These are phyloP conservation scores for Andrena hattorfiana DNA, from an alignment of 2,888 invertebrate genomes.

Conservation along the genomic window DNA sequence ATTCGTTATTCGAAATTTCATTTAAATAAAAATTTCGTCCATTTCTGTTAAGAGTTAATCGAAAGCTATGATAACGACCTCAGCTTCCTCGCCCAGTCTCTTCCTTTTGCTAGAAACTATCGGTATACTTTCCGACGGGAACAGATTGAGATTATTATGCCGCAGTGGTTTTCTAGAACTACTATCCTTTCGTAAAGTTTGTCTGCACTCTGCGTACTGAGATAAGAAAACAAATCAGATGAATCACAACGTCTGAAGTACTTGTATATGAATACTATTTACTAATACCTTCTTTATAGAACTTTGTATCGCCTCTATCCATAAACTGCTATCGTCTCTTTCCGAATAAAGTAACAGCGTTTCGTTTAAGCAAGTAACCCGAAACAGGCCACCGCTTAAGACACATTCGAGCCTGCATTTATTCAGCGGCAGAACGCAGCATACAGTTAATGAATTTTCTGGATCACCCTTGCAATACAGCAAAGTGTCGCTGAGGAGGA, in stretches of 20 bases:
- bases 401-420: slow-evolving; percentile 89
- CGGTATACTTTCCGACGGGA: slow-evolving; percentile 79
- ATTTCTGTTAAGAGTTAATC: background rate
- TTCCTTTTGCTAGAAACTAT: slow-evolving; percentile 72
- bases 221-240: slow-evolving; percentile 45
- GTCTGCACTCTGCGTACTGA: slow-evolving; percentile 86
- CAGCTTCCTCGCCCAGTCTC: slow-evolving; percentile 63
- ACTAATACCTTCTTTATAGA: slow-evolving; percentile 86
- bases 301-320: slow-evolving; percentile 87
- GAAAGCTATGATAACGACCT: slow-evolving; percentile 47
- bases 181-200: slow-evolving; percentile 88
- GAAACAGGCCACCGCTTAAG: slow-evolving; percentile 87
- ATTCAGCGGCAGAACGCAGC: slow-evolving; percentile 89
- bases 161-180: slow-evolving; percentile 88
- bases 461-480: slow-evolving; percentile 90
- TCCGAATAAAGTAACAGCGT: slow-evolving; percentile 87
- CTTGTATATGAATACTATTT: slow-evolving; percentile 17
- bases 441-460: slow-evolving; percentile 88
- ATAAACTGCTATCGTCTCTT: slow-evolving; percentile 86
- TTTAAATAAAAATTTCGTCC: too few relatives aligned
- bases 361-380: slow-evolving; percentile 87
- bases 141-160: slow-evolving; percentile 86
- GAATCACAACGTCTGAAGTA: background rate
- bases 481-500: slow-evolving; percentile 90
- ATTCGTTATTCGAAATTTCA: too few relatives aligned